Evolutionary conservation across 1,140 invertebrate species (phyloP).

Genomic region (Atta colombica): DNA sequence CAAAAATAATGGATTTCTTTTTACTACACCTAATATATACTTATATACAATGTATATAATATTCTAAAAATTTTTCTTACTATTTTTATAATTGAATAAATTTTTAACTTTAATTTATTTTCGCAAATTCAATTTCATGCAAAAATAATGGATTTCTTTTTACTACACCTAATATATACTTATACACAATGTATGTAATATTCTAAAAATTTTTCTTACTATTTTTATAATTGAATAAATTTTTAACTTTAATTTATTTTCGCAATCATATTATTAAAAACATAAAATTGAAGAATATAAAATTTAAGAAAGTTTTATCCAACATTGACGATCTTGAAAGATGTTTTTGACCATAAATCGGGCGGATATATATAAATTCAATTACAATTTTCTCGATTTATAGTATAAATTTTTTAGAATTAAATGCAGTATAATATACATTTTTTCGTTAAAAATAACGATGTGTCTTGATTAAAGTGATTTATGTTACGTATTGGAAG

Average conservation of each 20-base stretch:
- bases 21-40: background rate
- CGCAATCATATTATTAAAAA: background rate
- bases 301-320: slow-evolving; percentile 42
- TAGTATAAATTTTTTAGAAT: background rate
- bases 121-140: too few species aligned
- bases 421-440: background rate
- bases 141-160: too few species aligned
- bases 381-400: background rate
- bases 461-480: background rate
- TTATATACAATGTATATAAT: background rate
- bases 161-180: background rate
- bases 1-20: too few species aligned
- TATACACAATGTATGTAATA: background rate
- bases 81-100: slow-evolving; percentile 10
- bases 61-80: background rate
- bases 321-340: slow-evolving; percentile 60
- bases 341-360: slow-evolving; percentile 37
- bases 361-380: background rate
- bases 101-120: background rate
- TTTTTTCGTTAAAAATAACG: background rate
- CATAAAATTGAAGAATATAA: background rate
- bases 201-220: background rate
- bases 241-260: background rate
- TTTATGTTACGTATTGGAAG: background rate
- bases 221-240: slow-evolving; percentile 12